A percentile compares a stretch with the other conserved stretches of the same genome.
Conservation (phyloP, 2,888 invertebrate species). For the Synanthedon andrenaeformis region DNA sequence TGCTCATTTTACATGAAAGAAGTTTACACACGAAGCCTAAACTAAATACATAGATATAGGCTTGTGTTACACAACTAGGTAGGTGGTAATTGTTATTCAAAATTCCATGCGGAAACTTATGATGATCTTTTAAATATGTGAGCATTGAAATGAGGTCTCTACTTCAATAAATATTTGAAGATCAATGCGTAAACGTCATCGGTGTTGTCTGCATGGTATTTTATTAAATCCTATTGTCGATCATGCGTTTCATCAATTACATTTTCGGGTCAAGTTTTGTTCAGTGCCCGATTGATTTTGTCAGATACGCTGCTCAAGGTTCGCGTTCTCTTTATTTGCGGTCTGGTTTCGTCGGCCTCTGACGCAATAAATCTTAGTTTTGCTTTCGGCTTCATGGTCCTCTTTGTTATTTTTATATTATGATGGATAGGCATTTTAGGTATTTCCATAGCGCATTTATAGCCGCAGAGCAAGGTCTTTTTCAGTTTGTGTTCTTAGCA, state of each 20-base stretch:
- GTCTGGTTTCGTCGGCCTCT: slow-evolving; percentile 66
- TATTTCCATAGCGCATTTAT: slow-evolving; percentile 36
- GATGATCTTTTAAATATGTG: background rate
- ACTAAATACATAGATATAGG: background rate
- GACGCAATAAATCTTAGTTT: slow-evolving; percentile 61
- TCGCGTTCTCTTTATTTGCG: slow-evolving; percentile 68
- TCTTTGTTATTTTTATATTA: slow-evolving; percentile 60
- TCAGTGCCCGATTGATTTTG: slow-evolving; percentile 66
- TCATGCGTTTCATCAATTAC: slow-evolving; percentile 43
- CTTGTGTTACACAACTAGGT: slow-evolving; percentile 12
- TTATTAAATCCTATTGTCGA: slow-evolving; percentile 12
- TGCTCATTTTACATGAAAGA: background rate
- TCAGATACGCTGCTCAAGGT: slow-evolving; percentile 67
- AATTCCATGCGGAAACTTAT: too few species aligned
- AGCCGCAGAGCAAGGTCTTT: slow-evolving; percentile 33
- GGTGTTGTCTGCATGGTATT: background rate
- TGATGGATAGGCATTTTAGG: slow-evolving; percentile 56
- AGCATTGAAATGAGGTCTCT: background rate
- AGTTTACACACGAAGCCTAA: background rate
- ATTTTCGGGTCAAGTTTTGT: slow-evolving; percentile 66
- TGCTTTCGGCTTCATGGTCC: slow-evolving; percentile 57
- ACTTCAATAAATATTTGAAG: background rate
- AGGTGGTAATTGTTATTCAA: slow-evolving; percentile 17
- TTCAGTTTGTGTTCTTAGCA: slow-evolving; percentile 14
- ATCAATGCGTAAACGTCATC: background rate